Conservation (phyloP, 2,113 vertebrate species). For the Tamias sibiricus region DNA sequence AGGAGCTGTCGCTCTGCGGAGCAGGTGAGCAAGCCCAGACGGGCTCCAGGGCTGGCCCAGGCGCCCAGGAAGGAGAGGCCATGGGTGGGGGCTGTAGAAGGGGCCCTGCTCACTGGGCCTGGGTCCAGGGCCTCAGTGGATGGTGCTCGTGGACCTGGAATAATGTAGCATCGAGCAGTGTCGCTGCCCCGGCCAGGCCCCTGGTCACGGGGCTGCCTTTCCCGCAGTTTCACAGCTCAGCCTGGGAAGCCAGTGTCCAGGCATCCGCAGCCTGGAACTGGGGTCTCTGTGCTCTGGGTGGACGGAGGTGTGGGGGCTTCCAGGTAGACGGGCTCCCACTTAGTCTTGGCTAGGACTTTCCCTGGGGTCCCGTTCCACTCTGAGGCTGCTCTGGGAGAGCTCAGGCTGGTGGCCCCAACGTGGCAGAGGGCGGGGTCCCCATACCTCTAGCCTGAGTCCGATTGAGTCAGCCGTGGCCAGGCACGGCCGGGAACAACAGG, state of each 20-base stretch:
- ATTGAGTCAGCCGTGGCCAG: constrained; percentile 67
- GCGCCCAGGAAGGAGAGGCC: not conserved
- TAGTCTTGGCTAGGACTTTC: not conserved
- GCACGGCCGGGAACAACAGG: constrained; percentile 73
- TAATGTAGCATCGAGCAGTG: accelerated
- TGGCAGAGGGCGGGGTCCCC: constrained; percentile 23
- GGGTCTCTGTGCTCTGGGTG: not conserved
- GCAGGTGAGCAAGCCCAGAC: not conserved
- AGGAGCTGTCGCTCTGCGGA: not conserved
- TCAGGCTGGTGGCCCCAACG: not conserved
- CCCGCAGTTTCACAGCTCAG: not conserved
- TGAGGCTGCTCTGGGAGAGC: not conserved
- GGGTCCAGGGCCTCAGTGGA: accelerated
- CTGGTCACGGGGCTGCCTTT: not conserved
- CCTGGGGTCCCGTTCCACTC: not conserved
- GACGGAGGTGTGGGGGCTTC: not conserved
- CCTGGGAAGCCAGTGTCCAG: not conserved
- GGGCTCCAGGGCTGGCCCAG: accelerated
- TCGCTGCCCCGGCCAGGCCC: accelerated
- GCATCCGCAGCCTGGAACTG: not conserved
- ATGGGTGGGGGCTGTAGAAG: accelerated
- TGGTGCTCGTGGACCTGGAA: accelerated
- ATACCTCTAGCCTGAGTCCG: constrained; percentile 19
- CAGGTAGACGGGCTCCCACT: accelerated
- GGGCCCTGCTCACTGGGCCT: not conserved